A percentile compares a stretch with the other conserved stretches of the same genome.
phyloP scores from a whole-genome alignment of 2,797 vertebrate species.

The Danio kyathit region DNA sequence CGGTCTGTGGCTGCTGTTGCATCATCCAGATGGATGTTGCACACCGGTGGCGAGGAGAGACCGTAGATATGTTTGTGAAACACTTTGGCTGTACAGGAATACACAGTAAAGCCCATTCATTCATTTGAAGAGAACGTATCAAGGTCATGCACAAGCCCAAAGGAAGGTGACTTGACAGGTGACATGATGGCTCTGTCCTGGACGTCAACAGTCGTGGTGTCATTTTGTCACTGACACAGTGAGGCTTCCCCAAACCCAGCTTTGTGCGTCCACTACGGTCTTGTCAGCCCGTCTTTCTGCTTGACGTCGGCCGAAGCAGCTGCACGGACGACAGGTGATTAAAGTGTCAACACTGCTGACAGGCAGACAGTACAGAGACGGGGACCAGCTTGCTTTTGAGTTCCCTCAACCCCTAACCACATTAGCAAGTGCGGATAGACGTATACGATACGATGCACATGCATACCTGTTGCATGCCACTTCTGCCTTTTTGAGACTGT shows the following conservation, averaged over 20 bases:
- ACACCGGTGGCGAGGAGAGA: too few relatives aligned
- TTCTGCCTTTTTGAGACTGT: background rate
- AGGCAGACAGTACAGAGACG: slow-evolving; percentile 39
- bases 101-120: too few relatives aligned
- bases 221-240: slow-evolving; percentile 47
- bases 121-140: background rate
- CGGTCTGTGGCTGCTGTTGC: too few relatives aligned
- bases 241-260: slow-evolving; percentile 12
- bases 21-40: too few relatives aligned
- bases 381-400: background rate
- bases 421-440: slow-evolving; percentile 2
- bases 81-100: too few relatives aligned
- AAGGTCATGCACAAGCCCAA: slow-evolving; percentile 28
- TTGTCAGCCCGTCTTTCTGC: slow-evolving; percentile 48
- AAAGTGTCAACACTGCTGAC: slow-evolving; percentile 57
- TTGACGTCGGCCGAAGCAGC: slow-evolving; percentile 30
- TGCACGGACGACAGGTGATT: slow-evolving; percentile 53
- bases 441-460: background rate
- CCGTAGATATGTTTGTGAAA: too few relatives aligned
- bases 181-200: slow-evolving; percentile 31
- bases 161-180: slow-evolving; percentile 37
- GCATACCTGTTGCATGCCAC: background rate
- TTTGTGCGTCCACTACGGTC: slow-evolving; percentile 8
- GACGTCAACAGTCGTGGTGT: background rate
- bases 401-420: slow-evolving; percentile 5